Evolutionary conservation across 2,888 invertebrate genomes (phyloP).

Genomic region (Julus scandinavius): DNA sequence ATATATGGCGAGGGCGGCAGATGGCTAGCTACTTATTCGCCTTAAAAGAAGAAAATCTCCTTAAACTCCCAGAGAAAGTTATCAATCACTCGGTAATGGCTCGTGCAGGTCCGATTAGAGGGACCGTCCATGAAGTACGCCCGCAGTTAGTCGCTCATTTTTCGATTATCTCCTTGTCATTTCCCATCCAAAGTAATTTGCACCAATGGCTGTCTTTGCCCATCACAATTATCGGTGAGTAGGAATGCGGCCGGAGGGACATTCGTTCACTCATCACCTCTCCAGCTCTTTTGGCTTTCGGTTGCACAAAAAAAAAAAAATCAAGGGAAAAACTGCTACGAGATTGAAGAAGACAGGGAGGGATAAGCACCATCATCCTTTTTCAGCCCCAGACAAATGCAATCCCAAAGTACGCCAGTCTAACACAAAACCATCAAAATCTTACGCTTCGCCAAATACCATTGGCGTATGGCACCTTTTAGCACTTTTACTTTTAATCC

Average conservation of each 20-base stretch:
- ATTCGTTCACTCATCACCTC: neutral
- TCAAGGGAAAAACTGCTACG: neutral
- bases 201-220: neutral
- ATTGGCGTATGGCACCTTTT: neutral
- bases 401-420: neutral
- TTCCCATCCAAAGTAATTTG: neutral
- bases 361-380: neutral
- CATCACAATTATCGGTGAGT: slow-evolving; percentile 6
- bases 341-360: neutral
- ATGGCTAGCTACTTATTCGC: neutral
- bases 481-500: neutral
- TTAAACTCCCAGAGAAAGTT: neutral
- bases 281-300: neutral
- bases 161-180: slow-evolving; percentile 30
- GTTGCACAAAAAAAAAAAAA: neutral
- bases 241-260: slow-evolving; percentile 3
- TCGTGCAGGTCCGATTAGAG: neutral
- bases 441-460: neutral
- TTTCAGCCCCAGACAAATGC: neutral
- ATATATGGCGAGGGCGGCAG: neutral
- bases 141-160: neutral
- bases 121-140: slow-evolving; percentile 37
- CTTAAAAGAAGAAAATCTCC: slow-evolving; percentile 27
- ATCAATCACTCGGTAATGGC: slow-evolving; percentile 35
- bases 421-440: neutral